phyloP scores from a whole-genome alignment of 2,797 vertebrate species.

The Phalloptychus januarius region DNA sequence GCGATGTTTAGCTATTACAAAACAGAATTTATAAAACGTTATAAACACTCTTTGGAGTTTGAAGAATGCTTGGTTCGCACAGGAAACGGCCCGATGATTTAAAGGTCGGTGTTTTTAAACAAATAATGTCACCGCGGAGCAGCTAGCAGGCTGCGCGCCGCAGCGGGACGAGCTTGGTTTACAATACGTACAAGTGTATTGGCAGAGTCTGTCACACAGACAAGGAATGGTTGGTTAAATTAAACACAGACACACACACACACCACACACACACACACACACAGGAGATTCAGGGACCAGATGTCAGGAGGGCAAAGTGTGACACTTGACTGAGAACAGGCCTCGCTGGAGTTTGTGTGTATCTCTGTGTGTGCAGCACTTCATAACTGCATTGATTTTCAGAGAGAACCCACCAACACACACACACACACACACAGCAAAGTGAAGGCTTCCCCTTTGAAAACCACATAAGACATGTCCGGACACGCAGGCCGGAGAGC shows the following conservation, averaged over 20 bases:
- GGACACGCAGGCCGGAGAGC: slow-evolving; percentile 61
- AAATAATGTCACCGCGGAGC: slow-evolving; percentile 4
- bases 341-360: slow-evolving; percentile 32
- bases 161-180: slow-evolving; percentile 20
- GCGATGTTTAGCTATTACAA: background rate
- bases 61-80: background rate
- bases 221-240: slow-evolving; percentile 60
- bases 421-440: slow-evolving; percentile 26
- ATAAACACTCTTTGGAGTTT: background rate
- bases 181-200: slow-evolving; percentile 54
- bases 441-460: slow-evolving; percentile 75
- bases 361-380: slow-evolving; percentile 48
- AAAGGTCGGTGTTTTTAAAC: background rate
- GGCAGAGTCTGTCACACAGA: slow-evolving; percentile 52
- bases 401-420: slow-evolving; percentile 47
- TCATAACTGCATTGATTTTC: slow-evolving; percentile 66
- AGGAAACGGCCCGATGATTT: background rate
- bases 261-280: slow-evolving; percentile 27
- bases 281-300: slow-evolving; percentile 55
- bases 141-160: slow-evolving; percentile 6
- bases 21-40: background rate
- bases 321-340: slow-evolving; percentile 76
- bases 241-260: slow-evolving; percentile 56
- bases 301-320: slow-evolving; percentile 69
- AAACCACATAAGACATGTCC: slow-evolving; percentile 74